Conservation (phyloP, 1,140 invertebrate species). For the Cecropterus lyciades region DNA sequence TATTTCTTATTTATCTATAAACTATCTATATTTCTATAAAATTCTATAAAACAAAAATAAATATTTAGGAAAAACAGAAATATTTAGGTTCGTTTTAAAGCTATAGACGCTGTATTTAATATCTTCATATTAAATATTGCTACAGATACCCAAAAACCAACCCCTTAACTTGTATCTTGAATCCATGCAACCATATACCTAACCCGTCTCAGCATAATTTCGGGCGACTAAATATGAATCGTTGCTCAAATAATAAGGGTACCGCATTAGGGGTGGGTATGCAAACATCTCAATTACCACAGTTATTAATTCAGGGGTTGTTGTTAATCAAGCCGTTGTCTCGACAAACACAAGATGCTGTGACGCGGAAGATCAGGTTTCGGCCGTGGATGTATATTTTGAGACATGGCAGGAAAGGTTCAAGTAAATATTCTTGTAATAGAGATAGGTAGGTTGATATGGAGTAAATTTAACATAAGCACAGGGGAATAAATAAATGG, state of each 20-base stretch:
- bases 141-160: too few species aligned
- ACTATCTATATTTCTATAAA: too few species aligned
- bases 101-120: too few species aligned
- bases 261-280: slow-evolving; percentile 39
- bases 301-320: slow-evolving; percentile 66
- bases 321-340: slow-evolving; percentile 58
- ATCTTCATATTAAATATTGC: too few species aligned
- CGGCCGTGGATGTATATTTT: background rate
- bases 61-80: too few species aligned
- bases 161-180: background rate
- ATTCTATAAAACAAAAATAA: too few species aligned
- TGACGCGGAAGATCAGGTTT: slow-evolving; percentile 38
- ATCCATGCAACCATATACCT: slow-evolving; percentile 43
- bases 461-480: too few species aligned
- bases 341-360: slow-evolving; percentile 45
- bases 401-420: background rate
- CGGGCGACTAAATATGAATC: slow-evolving; percentile 60
- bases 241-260: slow-evolving; percentile 54
- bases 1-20: too few species aligned
- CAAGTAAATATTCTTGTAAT: background rate
- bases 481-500: too few species aligned
- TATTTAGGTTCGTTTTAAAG: too few species aligned
- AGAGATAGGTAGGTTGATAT: too few species aligned
- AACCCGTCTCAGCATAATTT: slow-evolving; percentile 55
- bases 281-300: slow-evolving; percentile 71